phyloP scores from a whole-genome alignment of 2,888 invertebrate genomes.

The Melikaiella ostensackeni region DNA sequence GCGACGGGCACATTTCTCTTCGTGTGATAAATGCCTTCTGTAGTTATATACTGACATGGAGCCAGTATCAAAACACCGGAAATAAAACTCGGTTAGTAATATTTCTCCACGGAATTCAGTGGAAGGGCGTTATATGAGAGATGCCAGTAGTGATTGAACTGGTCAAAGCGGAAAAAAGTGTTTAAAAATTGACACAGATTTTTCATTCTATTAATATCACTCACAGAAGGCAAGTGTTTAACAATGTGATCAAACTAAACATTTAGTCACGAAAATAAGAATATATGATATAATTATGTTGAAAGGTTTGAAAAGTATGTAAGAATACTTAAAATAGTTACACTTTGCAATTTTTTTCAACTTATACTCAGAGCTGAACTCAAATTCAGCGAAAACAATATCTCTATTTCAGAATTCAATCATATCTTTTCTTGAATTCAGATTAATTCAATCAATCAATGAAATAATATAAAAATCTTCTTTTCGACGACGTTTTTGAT shows the following conservation, averaged over 20 bases:
- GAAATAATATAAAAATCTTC: too few species aligned
- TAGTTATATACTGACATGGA: slow-evolving; percentile 16
- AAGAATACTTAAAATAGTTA: too few species aligned
- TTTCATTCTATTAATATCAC: background rate
- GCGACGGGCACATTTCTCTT: slow-evolving; percentile 12
- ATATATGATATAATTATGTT: too few species aligned
- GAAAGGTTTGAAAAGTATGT: too few species aligned
- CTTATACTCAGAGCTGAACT: too few species aligned
- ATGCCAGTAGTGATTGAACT: slow-evolving; percentile 19
- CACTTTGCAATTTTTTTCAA: too few species aligned
- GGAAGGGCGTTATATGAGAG: background rate
- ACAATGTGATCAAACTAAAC: background rate
- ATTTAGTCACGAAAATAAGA: too few species aligned
- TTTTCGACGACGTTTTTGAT: too few species aligned
- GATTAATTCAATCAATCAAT: too few species aligned
- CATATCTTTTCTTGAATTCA: too few species aligned
- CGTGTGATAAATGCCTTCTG: slow-evolving; percentile 31
- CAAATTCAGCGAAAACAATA: too few species aligned
- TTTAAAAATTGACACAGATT: background rate
- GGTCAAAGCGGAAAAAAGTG: background rate
- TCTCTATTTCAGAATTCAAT: too few species aligned
- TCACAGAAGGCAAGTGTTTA: background rate
- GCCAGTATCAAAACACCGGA: background rate
- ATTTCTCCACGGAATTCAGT: slow-evolving; percentile 20
- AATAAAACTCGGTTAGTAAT: slow-evolving; percentile 31